These are phyloP conservation scores for Camponotus vicinus DNA, from an alignment of 1,140 invertebrate species.

Conservation along the genomic window DNA sequence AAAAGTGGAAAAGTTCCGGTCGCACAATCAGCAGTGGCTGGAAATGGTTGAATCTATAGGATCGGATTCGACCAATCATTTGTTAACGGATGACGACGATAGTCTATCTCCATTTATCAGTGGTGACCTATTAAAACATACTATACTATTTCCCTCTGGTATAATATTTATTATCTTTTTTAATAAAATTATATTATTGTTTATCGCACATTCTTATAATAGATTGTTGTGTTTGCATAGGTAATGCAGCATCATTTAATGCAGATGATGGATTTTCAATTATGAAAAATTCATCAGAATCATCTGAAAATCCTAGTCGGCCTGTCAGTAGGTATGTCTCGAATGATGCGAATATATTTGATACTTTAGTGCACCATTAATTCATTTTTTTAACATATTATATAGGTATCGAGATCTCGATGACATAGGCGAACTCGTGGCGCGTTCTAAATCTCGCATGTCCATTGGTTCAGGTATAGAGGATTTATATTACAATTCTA, in stretches of 20 bases:
- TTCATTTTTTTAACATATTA: constrained; percentile 71
- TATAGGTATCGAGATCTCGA: constrained; percentile 85
- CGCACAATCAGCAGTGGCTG: constrained; percentile 99
- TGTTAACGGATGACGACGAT: constrained; percentile 88
- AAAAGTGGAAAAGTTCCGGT: constrained; percentile 97
- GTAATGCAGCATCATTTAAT: constrained; percentile 82
- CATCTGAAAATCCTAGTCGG: constrained; percentile 85
- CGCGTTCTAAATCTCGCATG: constrained; percentile 86
- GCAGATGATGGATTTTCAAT: constrained; percentile 84
- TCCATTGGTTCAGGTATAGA: constrained; percentile 84
- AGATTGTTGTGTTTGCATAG: constrained; percentile 70
- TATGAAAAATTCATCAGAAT: constrained; percentile 84
- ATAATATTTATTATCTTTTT: constrained; percentile 64
- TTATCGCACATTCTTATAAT: background rate
- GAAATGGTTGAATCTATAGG: constrained; percentile 95
- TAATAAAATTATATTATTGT: background rate
- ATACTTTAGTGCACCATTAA: background rate
- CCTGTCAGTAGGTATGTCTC: constrained; percentile 83
- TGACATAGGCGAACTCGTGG: constrained; percentile 86
- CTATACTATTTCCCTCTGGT: constrained; percentile 90
- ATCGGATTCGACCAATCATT: constrained; percentile 86
- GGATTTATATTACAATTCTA: constrained; percentile 81
- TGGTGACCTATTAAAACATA: constrained; percentile 90
- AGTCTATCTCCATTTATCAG: constrained; percentile 91
- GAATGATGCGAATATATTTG: constrained; percentile 1